Conservation (phyloP, 2,888 invertebrate genomes). For the Thecophora atra region DNA sequence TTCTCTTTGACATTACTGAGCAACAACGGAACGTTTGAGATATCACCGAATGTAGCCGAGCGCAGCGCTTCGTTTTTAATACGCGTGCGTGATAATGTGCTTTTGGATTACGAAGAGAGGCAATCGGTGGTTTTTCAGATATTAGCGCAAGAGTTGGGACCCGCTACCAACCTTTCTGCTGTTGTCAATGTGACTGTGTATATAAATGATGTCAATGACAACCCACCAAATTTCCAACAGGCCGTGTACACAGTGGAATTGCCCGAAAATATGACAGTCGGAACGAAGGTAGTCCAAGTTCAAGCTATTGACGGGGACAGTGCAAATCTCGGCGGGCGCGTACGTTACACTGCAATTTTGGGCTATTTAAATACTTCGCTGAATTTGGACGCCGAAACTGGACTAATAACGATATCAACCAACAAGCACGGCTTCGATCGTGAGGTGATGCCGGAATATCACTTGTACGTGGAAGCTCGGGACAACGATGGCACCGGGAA, state of each 20-base stretch:
- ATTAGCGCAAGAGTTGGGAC: constrained; percentile 83
- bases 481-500: constrained; percentile 87
- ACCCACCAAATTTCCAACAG: constrained; percentile 81
- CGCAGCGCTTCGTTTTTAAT: constrained; percentile 82
- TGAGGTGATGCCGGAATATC: constrained; percentile 79
- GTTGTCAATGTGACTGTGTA: constrained; percentile 81
- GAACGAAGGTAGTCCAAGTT: constrained; percentile 76
- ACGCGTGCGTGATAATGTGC: constrained; percentile 80
- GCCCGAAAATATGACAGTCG: constrained; percentile 82
- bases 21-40: constrained; percentile 89
- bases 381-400: constrained; percentile 79
- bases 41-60: constrained; percentile 84
- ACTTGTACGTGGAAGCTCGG: constrained; percentile 84
- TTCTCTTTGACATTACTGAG: constrained; percentile 80
- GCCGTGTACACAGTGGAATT: constrained; percentile 78
- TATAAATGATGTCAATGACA: constrained; percentile 88
- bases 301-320: constrained; percentile 85
- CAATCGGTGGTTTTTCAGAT: constrained; percentile 81
- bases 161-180: constrained; percentile 77
- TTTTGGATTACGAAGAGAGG: constrained; percentile 86
- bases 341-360: constrained; percentile 80
- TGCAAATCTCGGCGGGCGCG: constrained; percentile 76
- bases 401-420: constrained; percentile 81
- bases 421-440: constrained; percentile 83
- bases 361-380: constrained; percentile 83